These are phyloP conservation scores for Rhinoraja longicauda DNA, from an alignment of 2,797 vertebrate species.

Conservation along the genomic window DNA sequence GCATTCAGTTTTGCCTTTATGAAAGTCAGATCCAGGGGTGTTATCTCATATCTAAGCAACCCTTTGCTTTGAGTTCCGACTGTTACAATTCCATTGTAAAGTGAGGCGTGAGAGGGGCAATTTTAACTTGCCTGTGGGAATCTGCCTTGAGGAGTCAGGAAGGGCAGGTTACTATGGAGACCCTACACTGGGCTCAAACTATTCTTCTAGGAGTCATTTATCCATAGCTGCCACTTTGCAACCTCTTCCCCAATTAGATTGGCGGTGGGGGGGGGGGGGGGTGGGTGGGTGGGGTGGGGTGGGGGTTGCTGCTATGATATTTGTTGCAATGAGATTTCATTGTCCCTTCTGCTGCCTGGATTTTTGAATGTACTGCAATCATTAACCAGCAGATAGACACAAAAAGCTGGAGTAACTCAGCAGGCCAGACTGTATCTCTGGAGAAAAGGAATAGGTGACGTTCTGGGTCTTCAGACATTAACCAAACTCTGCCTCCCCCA, in stretches of 20 bases:
- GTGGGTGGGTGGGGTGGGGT: no score
- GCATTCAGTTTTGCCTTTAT: not conserved
- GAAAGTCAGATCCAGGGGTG: not conserved
- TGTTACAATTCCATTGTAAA: not conserved
- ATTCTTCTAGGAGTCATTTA: not conserved
- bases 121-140: not conserved
- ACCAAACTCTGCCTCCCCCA: not conserved
- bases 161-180: conserved; percentile 1
- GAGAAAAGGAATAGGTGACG: no score
- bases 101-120: not conserved
- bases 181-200: not conserved
- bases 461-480: no score
- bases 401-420: no score
- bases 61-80: not conserved
- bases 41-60: not conserved
- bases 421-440: no score
- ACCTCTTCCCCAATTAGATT: no score
- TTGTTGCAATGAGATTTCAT: not conserved
- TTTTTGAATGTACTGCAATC: not conserved
- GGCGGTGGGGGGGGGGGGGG: no score
- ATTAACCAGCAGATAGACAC: no score
- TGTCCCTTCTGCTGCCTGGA: not conserved
- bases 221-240: not conserved
- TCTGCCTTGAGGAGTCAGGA: not conserved
- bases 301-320: not conserved